Conservation (phyloP, 2,113 vertebrate genomes). For the Propithecus coquereli region DNA sequence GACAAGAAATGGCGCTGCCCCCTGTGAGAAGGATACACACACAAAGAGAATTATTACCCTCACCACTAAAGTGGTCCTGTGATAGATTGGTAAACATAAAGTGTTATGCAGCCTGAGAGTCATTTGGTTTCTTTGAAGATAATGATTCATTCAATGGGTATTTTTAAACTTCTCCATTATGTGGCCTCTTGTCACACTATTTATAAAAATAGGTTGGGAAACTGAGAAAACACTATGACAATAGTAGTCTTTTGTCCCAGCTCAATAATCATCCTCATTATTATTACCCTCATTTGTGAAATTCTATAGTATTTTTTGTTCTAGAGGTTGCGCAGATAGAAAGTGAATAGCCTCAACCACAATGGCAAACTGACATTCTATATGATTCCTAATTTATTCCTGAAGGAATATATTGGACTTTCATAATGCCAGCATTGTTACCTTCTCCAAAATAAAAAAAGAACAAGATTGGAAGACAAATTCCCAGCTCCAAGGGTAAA, state of each 20-base stretch:
- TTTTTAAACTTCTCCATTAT: background rate
- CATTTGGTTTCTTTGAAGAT: background rate
- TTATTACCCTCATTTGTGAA: background rate
- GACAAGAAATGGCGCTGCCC: constrained; percentile 87
- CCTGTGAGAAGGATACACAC: constrained; percentile 79
- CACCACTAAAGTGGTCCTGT: background rate
- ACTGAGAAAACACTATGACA: background rate
- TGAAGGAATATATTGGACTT: background rate
- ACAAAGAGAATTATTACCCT: constrained; percentile 35
- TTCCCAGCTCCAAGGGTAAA: background rate
- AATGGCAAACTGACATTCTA: background rate
- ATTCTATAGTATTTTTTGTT: background rate
- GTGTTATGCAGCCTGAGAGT: background rate
- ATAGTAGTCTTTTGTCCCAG: background rate
- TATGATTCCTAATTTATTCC: background rate
- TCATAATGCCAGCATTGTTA: too few species aligned
- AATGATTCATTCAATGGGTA: background rate
- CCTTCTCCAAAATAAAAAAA: background rate
- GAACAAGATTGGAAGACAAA: background rate
- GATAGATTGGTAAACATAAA: background rate
- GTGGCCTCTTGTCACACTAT: background rate
- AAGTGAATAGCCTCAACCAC: background rate
- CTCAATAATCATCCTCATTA: background rate
- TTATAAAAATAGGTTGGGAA: background rate
- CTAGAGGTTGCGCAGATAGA: background rate